Evolutionary conservation across 2,113 vertebrate species (phyloP), one percentile per base, ranked within the genome.

Genomic region (Myrmecophaga tridactyla): DNA sequence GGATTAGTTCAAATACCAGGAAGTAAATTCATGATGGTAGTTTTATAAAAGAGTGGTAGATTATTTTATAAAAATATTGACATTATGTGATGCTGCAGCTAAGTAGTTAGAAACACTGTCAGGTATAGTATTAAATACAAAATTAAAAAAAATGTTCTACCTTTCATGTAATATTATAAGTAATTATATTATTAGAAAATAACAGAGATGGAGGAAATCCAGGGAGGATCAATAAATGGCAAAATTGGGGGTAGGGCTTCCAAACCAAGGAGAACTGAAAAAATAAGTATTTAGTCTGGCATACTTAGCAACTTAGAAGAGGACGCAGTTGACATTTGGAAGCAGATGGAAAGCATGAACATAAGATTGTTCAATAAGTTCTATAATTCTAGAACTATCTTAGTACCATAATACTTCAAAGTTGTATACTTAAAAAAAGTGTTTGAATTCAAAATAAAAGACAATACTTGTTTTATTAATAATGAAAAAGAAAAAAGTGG

Each of bases 1-100:
- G 58, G 94, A 80, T 91, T 91, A 90, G 41, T 78, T 93, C 51
- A 89, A 63, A 88, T 95, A 21, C 18, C 13, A 76, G 67, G 34
- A 76, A 89, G 58, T 89, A 80, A 70, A 90, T 46, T 95, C 75
- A 41, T 88, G 20, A 90, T 53, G 85, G 11, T 91, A 94, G 69
- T 60, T 86, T n/a, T n/a, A n/a, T n/a, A n/a, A n/a, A n/a, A n/a
- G n/a, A n/a, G n/a, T n/a, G n/a, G 39, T 96, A 34, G 20, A 80
- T 89, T 91, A 7, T 72, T 93, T 96, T 86, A n/a, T 93, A 60
- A 84, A 62, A 63, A 87, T 93, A 80, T 5, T 88, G 76, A 85
- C 3, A 63, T 92, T 82, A 36, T 94, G 10, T 91, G 31, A 84
- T 76, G 12, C 25, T 94, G 31, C 20, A 83, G 31, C n/a, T 7